Evolutionary conservation across 2,113 vertebrate genomes (phyloP).

Genomic region (Centropus bengalensis): DNA sequence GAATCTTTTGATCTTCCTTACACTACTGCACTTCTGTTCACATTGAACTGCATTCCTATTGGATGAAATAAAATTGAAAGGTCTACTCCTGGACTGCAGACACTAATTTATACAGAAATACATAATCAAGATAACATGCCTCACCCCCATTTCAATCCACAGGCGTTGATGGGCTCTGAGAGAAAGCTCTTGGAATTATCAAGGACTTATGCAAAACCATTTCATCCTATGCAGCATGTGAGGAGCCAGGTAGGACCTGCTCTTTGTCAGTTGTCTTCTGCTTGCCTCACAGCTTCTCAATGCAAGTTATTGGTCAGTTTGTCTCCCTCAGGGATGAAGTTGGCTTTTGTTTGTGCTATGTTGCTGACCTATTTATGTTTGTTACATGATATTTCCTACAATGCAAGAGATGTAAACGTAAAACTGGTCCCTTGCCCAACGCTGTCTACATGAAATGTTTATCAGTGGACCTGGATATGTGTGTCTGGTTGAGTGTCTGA

Average conservation of each 20-base stretch:
- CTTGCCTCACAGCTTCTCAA: neutral
- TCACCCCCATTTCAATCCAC: too few relatives aligned
- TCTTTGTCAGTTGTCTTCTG: neutral
- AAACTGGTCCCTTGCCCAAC: neutral
- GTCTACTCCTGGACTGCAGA: neutral
- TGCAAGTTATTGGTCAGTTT: neutral
- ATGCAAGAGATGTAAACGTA: neutral
- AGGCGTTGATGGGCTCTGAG: neutral
- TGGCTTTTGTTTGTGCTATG: neutral
- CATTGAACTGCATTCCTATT: neutral
- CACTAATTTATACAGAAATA: neutral
- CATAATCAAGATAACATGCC: neutral
- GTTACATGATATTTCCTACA: neutral
- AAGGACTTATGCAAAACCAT: neutral
- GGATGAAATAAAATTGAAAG: neutral
- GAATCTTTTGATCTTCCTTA: neutral
- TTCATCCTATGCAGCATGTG: neutral
- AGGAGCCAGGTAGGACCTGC: neutral
- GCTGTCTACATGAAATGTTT: neutral
- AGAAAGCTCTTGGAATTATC: neutral
- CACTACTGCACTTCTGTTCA: neutral
- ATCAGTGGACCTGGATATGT: neutral
- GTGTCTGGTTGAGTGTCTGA: neutral
- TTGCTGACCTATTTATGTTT: neutral
- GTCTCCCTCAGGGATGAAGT: neutral